phyloP scores from a whole-genome alignment of 2,113 vertebrate genomes.

The Xiphophorus couchianus region DNA sequence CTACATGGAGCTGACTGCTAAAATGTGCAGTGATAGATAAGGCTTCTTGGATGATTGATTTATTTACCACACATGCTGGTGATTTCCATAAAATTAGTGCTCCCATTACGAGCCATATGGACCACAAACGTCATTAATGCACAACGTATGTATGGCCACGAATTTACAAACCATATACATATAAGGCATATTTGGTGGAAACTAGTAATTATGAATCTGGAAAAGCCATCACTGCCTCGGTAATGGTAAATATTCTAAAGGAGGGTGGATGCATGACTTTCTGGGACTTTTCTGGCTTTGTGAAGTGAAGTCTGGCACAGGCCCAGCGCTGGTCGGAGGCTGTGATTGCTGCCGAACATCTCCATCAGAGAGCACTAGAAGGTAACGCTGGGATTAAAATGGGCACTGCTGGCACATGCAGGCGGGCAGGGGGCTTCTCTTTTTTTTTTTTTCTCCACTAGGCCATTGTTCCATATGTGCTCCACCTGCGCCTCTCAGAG shows the following conservation, averaged over 20 bases:
- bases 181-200: conserved; percentile 21
- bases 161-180: conserved; percentile 8
- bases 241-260: conserved; percentile 28
- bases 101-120: conserved; percentile 64
- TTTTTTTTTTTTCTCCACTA: conserved; percentile 39
- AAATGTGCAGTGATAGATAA: conserved; percentile 84
- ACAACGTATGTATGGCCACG: conserved; percentile 50
- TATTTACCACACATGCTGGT: conserved; percentile 75
- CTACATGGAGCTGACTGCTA: conserved; percentile 78
- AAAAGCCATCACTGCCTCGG: background rate
- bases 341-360: conserved; percentile 70
- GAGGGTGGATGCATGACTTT: conserved; percentile 38
- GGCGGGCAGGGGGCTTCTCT: conserved; percentile 68
- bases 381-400: conserved; percentile 81
- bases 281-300: conserved; percentile 54
- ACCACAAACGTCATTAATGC: conserved; percentile 53
- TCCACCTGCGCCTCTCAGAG: conserved; percentile 82
- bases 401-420: conserved; percentile 80
- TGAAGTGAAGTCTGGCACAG: conserved; percentile 66
- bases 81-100: conserved; percentile 76
- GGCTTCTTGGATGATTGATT: conserved; percentile 81
- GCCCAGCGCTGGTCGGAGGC: conserved; percentile 71
- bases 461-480: conserved; percentile 83
- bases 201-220: conserved; percentile 1
- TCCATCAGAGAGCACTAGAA: conserved; percentile 80